Percentiles rank a stretch among this genome's conserved stretches.
Evolutionary conservation across 2,888 invertebrate genomes (phyloP).

Genomic region (Vannuccia rotundouncinata): DNA sequence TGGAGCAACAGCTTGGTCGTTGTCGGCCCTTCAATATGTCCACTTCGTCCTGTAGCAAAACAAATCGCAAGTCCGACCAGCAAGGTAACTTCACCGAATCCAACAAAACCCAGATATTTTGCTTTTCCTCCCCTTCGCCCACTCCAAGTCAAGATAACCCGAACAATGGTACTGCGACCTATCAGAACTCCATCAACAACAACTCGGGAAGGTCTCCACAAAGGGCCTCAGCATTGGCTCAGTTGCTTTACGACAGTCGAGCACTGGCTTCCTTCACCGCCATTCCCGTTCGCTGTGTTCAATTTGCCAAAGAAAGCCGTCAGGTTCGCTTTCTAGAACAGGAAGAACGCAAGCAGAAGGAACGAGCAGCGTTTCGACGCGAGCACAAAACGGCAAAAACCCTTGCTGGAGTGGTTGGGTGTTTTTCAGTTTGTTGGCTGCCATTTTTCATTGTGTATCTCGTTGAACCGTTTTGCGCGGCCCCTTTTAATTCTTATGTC

Average conservation of each 20-base stretch:
- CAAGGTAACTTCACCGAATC: background rate
- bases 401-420: conserved; percentile 75
- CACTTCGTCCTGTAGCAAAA: background rate
- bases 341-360: conserved; percentile 34
- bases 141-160: background rate
- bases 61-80: background rate
- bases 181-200: too few relatives aligned
- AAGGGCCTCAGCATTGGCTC: background rate
- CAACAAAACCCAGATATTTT: background rate
- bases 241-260: background rate
- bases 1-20: conserved; percentile 12
- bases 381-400: conserved; percentile 83
- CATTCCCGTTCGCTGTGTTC: background rate
- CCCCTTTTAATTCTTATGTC: conserved; percentile 16
- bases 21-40: background rate
- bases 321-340: conserved; percentile 32
- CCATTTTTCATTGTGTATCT: conserved; percentile 78
- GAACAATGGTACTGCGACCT: background rate
- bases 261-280: conserved; percentile 8
- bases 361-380: conserved; percentile 60
- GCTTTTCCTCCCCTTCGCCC: background rate
- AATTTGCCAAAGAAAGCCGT: conserved; percentile 3
- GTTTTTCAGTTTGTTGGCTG: conserved; percentile 78
- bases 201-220: background rate
- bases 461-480: conserved; percentile 69